Conservation (phyloP, 1,140 invertebrate genomes). For the Brachystomella parvula region DNA sequence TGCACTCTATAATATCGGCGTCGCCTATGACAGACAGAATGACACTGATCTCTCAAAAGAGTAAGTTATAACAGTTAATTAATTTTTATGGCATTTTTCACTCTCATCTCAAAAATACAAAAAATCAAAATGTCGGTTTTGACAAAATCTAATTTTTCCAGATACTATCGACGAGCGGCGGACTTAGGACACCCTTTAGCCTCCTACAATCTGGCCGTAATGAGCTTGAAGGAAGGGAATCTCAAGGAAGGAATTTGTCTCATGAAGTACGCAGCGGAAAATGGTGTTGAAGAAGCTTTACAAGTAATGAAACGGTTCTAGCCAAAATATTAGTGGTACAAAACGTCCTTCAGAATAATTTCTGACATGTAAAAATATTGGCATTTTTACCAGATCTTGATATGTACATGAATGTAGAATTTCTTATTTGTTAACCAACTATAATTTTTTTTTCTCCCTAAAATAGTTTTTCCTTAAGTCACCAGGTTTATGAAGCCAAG, state of each 20-base stretch:
- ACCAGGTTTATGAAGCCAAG: too few relatives aligned
- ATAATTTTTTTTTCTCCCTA: too few relatives aligned
- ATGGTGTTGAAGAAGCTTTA: conserved; percentile 31
- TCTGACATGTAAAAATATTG: too few relatives aligned
- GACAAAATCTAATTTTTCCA: too few relatives aligned
- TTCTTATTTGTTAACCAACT: too few relatives aligned
- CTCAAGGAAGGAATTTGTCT: conserved; percentile 19
- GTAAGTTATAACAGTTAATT: too few relatives aligned
- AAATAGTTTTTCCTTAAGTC: too few relatives aligned
- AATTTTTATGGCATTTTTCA: background rate
- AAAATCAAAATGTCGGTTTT: background rate
- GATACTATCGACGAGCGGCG: conserved; percentile 24
- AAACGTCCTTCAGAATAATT: too few relatives aligned
- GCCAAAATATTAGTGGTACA: too few relatives aligned
- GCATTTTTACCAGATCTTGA: too few relatives aligned
- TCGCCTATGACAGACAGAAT: conserved; percentile 30
- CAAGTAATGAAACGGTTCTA: conserved; percentile 15
- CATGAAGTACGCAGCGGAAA: conserved; percentile 26
- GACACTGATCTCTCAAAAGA: conserved; percentile 24
- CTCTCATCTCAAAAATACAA: background rate
- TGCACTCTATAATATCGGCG: conserved; percentile 35
- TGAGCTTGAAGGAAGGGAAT: conserved; percentile 20
- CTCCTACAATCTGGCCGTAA: conserved; percentile 29
- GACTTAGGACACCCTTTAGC: conserved; percentile 34
- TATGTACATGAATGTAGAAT: too few relatives aligned